Evolutionary conservation across 2,797 vertebrate genomes (phyloP), one percentile per base, ranked within the genome.

Genomic region (Dryobates pubescens): DNA sequence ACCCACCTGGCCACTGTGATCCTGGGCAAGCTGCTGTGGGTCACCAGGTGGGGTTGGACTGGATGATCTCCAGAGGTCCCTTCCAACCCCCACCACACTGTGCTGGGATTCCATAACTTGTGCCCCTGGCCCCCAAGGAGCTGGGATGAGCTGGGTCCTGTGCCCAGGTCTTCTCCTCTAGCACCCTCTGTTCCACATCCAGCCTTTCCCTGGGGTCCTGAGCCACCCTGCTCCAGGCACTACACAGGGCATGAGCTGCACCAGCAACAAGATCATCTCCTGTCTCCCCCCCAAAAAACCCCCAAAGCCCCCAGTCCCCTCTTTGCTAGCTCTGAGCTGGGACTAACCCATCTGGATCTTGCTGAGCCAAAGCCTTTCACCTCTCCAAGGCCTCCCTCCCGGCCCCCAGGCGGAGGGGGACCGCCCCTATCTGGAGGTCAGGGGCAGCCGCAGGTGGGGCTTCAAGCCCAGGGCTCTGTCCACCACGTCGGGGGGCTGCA

Each of bases 401-500:
- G 27, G 34, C 34, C 24, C 10, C 47, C 7, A 0, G 41, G 18
- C 3, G 20, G 67, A 56, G 45, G 45, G 1, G 15, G 7, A 72
- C 26, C 4, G 6, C 4, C 14, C 13, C 95, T 96, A 97, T 91
- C 74, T 94, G 32, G 16, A 51, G 9, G 92, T 68, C 34, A 98
- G 92, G 11, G 98, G 97, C 22, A 98, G 96, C 93, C 87, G 98
- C 68, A 97, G 96, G 69, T 70, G 89, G 47, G 96, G 70, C 61
- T 98, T 98, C n/a, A 98, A 95, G 19, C 64, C 95, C 88, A 99
- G 96, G 17, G 97, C 96, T 59, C 95, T 91, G 97, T 99, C 98
- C 41, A 99, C 98, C 86, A 98, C 98, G 8, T 98, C 93, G 0
- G 98, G 95, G 0, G 98, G 96, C 78, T 98, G 98, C 89, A 99